These are phyloP conservation scores for Lasioglossum morio DNA, from an alignment of 2,888 invertebrate genomes.

Conservation along the genomic window DNA sequence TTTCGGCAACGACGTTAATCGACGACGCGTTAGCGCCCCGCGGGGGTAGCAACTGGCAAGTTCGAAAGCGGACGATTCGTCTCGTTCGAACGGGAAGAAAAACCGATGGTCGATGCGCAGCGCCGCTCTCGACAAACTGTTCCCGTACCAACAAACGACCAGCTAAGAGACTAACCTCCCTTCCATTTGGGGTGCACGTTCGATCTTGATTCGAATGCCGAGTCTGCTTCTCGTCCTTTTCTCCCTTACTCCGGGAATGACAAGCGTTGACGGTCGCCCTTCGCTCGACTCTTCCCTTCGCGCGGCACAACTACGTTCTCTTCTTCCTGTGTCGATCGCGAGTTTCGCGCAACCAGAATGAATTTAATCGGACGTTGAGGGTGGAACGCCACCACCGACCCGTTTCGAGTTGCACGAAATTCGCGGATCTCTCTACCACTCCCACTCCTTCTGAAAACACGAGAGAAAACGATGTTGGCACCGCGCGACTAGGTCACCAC, in stretches of 20 bases:
- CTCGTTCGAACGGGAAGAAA: slow-evolving; percentile 60
- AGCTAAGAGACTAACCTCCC: slow-evolving; percentile 27
- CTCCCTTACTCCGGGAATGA: background rate
- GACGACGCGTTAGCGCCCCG: background rate
- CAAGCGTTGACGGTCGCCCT: background rate
- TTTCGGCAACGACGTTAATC: background rate
- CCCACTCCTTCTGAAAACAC: background rate
- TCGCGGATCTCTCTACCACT: background rate
- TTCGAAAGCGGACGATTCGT: background rate
- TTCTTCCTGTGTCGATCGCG: background rate
- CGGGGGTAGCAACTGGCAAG: background rate
- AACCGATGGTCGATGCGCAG: slow-evolving; percentile 70
- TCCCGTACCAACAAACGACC: slow-evolving; percentile 13
- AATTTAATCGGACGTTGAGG: background rate
- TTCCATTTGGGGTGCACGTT: background rate
- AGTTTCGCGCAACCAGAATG: background rate
- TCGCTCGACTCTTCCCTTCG: background rate
- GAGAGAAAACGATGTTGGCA: background rate
- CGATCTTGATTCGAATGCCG: background rate
- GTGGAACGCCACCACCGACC: background rate
- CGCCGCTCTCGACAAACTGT: slow-evolving; percentile 33
- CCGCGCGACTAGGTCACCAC: slow-evolving; percentile 26
- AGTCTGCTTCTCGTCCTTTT: background rate
- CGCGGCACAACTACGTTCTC: background rate
- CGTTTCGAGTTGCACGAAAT: background rate